Percentiles rank a stretch among this genome's conserved stretches.
Evolutionary conservation across 2,113 vertebrate genomes (phyloP).

Genomic region (Ochotona curzoniae): DNA sequence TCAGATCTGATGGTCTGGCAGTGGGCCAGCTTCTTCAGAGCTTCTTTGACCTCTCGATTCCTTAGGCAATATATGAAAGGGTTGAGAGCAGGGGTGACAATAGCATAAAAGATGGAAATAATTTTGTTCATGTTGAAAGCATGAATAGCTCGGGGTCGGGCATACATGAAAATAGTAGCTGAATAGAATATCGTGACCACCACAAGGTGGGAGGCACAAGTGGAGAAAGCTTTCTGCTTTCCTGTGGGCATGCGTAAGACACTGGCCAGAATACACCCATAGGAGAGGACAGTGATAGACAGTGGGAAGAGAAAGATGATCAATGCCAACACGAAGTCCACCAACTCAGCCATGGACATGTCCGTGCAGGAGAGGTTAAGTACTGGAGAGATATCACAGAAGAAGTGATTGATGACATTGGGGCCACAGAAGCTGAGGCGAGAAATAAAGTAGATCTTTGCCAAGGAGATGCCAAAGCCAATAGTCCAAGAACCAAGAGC

Average conservation of each 20-base stretch:
- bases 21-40: constrained; percentile 72
- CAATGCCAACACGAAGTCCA: constrained; percentile 80
- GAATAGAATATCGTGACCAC: constrained; percentile 82
- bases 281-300: constrained; percentile 75
- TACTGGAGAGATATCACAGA: constrained; percentile 84
- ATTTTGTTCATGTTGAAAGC: constrained; percentile 79
- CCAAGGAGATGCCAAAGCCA: constrained; percentile 82
- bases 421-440: constrained; percentile 82
- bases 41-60: constrained; percentile 79
- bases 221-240: constrained; percentile 82
- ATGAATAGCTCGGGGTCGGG: constrained; percentile 76
- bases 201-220: constrained; percentile 79
- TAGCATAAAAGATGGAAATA: constrained; percentile 81
- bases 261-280: constrained; percentile 77
- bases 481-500: constrained; percentile 76
- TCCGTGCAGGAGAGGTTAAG: constrained; percentile 84
- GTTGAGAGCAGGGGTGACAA: constrained; percentile 81
- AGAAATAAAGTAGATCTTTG: constrained; percentile 82
- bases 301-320: constrained; percentile 79
- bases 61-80: constrained; percentile 83
- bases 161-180: constrained; percentile 83
- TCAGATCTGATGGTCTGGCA: background rate
- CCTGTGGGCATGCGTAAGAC: constrained; percentile 78
- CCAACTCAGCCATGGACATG: constrained; percentile 82
- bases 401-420: constrained; percentile 84